These are phyloP conservation scores for Actinernus sp. DNA, from an alignment of 92 coral and sea anemone genomes.

Conservation along the genomic window DNA sequence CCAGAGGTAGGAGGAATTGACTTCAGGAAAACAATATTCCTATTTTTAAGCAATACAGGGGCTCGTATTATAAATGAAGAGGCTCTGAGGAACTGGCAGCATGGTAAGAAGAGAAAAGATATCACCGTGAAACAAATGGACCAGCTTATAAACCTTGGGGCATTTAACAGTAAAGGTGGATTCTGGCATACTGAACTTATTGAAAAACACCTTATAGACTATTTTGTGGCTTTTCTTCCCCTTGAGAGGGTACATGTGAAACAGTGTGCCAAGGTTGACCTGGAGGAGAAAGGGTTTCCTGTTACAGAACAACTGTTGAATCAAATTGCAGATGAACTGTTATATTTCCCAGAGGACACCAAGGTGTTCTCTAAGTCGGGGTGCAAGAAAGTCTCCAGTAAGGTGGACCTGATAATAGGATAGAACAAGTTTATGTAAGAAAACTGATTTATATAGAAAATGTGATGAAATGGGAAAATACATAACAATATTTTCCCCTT, in stretches of 20 bases:
- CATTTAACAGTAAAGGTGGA: slow-evolving; percentile 81
- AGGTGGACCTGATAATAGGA: slow-evolving; percentile 78
- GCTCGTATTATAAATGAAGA: slow-evolving; percentile 75
- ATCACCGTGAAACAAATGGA: slow-evolving; percentile 86
- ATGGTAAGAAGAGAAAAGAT: slow-evolving; percentile 71
- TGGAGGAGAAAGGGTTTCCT: slow-evolving; percentile 41
- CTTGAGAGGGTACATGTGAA: slow-evolving; percentile 85
- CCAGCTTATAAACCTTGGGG: slow-evolving; percentile 70
- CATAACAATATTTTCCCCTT: no score
- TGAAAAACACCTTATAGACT: slow-evolving; percentile 78
- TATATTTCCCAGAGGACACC: slow-evolving; percentile 72
- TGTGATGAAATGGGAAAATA: no score
- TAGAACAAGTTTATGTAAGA: no score
- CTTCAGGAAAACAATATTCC: slow-evolving; percentile 78
- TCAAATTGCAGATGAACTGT: slow-evolving; percentile 77
- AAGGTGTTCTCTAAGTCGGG: slow-evolving; percentile 88
- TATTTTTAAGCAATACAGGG: slow-evolving; percentile 93
- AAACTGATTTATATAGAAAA: no score
- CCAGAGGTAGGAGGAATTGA: slow-evolving; percentile 73
- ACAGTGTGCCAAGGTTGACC: slow-evolving; percentile 81
- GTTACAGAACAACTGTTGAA: slow-evolving; percentile 53
- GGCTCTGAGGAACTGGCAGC: slow-evolving; percentile 70
- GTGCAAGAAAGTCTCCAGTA: slow-evolving; percentile 90
- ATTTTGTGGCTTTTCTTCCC: slow-evolving; percentile 87
- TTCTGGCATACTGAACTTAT: slow-evolving; percentile 93